Percentiles rank a stretch among this genome's conserved stretches.
phyloP scores from a whole-genome alignment of 2,113 vertebrate species.

The Ardeotis arabs region DNA sequence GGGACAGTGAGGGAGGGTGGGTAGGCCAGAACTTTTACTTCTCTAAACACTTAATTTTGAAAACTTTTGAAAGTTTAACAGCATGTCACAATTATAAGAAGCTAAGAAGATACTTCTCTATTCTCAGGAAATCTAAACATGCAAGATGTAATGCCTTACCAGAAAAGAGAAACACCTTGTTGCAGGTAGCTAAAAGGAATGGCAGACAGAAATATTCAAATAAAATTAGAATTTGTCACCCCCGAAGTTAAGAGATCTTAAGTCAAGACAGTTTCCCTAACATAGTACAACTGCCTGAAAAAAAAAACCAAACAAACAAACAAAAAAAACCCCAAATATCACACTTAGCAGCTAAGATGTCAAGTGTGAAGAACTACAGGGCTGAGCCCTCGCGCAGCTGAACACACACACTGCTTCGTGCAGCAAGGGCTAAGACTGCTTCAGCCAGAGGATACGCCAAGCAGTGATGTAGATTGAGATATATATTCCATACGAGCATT shows the following conservation, averaged over 20 bases:
- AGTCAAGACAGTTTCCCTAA: not conserved
- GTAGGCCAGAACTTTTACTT: not conserved
- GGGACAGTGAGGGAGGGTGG: not conserved
- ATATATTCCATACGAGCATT: not conserved
- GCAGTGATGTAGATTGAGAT: accelerated
- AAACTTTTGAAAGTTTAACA: not conserved
- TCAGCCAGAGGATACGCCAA: not conserved
- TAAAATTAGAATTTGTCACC: not conserved
- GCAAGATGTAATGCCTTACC: not conserved
- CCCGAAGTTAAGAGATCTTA: not conserved
- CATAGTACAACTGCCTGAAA: not conserved
- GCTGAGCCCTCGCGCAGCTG: not conserved
- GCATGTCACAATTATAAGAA: not conserved
- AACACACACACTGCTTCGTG: not conserved
- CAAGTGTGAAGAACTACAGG: not conserved
- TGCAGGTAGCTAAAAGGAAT: not conserved
- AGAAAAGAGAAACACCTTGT: not conserved
- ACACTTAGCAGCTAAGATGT: not conserved
- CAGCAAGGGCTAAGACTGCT: not conserved
- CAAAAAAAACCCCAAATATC: accelerated
- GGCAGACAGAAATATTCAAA: not conserved
- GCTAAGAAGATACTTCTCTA: not conserved
- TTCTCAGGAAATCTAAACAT: not conserved
- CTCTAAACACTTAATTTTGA: not conserved
- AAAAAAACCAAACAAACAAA: too few relatives aligned